These are phyloP conservation scores for Scylla paramamosain DNA, from an alignment of 1,140 invertebrate genomes.

Conservation along the genomic window DNA sequence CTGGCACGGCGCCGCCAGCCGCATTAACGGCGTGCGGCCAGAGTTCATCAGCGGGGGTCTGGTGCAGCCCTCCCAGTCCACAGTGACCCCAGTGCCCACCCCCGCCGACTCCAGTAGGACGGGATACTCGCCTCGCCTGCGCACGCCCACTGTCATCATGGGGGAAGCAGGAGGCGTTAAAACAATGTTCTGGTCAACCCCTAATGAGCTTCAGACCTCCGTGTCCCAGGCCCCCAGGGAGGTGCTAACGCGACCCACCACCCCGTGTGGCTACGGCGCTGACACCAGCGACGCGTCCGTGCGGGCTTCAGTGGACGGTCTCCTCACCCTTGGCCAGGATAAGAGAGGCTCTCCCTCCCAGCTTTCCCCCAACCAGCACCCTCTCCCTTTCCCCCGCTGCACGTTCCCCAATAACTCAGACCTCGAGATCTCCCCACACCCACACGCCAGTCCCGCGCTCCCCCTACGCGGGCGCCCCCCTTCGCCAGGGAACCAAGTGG, in stretches of 20 bases:
- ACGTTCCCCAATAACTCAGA: conserved; percentile 67
- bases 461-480: conserved; percentile 70
- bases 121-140: conserved; percentile 71
- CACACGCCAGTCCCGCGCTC: conserved; percentile 67
- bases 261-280: conserved; percentile 65
- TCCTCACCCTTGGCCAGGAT: conserved; percentile 89
- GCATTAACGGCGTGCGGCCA: conserved; percentile 73
- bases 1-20: conserved; percentile 53
- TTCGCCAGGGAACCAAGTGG: conserved; percentile 59
- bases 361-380: conserved; percentile 75
- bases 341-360: conserved; percentile 73
- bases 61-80: conserved; percentile 61
- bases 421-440: conserved; percentile 73
- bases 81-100: conserved; percentile 50
- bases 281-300: conserved; percentile 80
- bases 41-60: conserved; percentile 72
- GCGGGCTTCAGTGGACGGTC: conserved; percentile 89
- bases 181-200: conserved; percentile 92
- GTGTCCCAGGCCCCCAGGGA: conserved; percentile 65
- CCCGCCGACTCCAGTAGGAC: conserved; percentile 67
- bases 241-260: conserved; percentile 74
- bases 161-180: conserved; percentile 93
- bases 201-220: conserved; percentile 69
- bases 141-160: conserved; percentile 81
- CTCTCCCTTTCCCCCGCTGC: conserved; percentile 71